A percentile compares a stretch with the other conserved stretches of the same genome.
Conservation (phyloP, 1,140 invertebrate species). For the Scaptomyza hsui region DNA sequence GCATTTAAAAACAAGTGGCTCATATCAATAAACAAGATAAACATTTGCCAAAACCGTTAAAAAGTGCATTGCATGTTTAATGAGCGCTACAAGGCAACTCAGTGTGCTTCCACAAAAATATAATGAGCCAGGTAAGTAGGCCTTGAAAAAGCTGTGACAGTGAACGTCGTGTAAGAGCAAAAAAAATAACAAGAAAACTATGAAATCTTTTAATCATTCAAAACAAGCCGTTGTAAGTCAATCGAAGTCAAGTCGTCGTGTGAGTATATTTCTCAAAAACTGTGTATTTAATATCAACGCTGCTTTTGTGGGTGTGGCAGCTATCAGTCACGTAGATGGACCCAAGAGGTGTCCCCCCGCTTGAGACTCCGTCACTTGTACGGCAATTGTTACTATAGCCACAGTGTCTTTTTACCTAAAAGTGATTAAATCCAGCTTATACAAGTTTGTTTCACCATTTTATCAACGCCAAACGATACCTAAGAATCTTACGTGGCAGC, state of each 20-base stretch:
- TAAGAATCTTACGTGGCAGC: slow-evolving; percentile 52
- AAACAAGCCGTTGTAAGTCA: slow-evolving; percentile 63
- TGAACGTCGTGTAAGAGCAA: slow-evolving; percentile 69
- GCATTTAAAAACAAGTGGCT: slow-evolving; percentile 78
- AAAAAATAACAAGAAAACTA: slow-evolving; percentile 66
- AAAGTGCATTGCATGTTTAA: slow-evolving; percentile 76
- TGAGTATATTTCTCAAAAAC: slow-evolving; percentile 64
- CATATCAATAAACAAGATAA: slow-evolving; percentile 52
- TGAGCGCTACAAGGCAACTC: slow-evolving; percentile 77
- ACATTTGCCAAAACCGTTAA: slow-evolving; percentile 60
- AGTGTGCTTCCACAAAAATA: slow-evolving; percentile 77
- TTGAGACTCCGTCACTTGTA: slow-evolving; percentile 58
- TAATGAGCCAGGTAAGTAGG: slow-evolving; percentile 84
- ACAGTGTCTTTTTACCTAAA: slow-evolving; percentile 46
- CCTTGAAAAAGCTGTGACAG: slow-evolving; percentile 80
- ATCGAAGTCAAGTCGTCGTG: slow-evolving; percentile 60
- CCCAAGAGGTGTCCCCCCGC: slow-evolving; percentile 58
- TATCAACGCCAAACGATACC: slow-evolving; percentile 43
- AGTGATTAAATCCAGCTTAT: slow-evolving; percentile 36
- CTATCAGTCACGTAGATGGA: slow-evolving; percentile 27
- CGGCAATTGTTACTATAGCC: slow-evolving; percentile 15
- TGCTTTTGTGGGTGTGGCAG: slow-evolving; percentile 72
- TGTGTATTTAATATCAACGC: slow-evolving; percentile 38
- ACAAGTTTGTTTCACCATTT: slow-evolving; percentile 75
- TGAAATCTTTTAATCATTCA: slow-evolving; percentile 66